These are phyloP conservation scores for Spilogale gracilis DNA, from an alignment of 2,113 vertebrate genomes.

Conservation along the genomic window DNA sequence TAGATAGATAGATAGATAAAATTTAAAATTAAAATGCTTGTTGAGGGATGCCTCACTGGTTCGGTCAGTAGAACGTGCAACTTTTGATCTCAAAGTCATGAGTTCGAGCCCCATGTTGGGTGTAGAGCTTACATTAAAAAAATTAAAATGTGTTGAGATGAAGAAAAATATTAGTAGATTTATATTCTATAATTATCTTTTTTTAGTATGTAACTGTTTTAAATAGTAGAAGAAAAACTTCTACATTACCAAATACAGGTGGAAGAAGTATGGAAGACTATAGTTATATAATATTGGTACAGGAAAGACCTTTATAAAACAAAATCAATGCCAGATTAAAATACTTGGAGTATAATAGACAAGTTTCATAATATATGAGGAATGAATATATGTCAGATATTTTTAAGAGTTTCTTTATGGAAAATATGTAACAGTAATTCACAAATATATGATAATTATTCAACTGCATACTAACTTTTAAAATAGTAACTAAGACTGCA, in stretches of 20 bases:
- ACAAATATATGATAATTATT: background rate
- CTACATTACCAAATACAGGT: background rate
- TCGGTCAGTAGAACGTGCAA: background rate
- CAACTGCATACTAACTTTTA: background rate
- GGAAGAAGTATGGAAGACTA: background rate
- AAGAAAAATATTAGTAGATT: background rate
- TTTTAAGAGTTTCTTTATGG: background rate
- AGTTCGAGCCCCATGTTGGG: background rate
- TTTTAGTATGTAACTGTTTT: background rate
- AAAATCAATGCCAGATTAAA: background rate
- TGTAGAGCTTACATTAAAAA: background rate
- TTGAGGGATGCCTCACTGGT: background rate
- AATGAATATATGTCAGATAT: background rate
- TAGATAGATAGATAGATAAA: background rate
- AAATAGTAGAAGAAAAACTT: background rate
- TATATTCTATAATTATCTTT: background rate
- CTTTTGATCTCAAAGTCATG: background rate
- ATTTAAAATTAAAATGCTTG: background rate
- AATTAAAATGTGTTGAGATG: background rate
- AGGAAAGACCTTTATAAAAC: background rate
- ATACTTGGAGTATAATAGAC: background rate
- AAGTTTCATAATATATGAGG: background rate
- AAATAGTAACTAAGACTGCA: background rate
- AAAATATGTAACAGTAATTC: background rate
- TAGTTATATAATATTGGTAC: background rate